Evolutionary conservation across 2,888 invertebrate species (phyloP), one percentile per base, ranked within the genome.

Genomic region (Eupeodes latifasciatus): DNA sequence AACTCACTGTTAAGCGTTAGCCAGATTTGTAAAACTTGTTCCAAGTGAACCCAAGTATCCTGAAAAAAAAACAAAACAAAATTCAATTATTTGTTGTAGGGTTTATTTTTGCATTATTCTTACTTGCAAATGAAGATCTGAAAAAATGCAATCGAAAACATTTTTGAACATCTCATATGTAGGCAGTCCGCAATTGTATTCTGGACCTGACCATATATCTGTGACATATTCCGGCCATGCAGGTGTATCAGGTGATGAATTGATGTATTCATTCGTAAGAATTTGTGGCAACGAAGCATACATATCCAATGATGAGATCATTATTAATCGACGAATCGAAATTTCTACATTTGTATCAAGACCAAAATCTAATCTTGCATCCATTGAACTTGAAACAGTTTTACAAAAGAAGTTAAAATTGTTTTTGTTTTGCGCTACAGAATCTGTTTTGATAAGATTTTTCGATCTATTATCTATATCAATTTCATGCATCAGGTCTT

Each of bases 1-100:
- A 93, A 90, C 87, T 94, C 93, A 59, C 96, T 95, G 95, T 97
- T 98, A 87, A 98, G 94, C 4, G 97, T 98, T 88, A 98, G 94
- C 97, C 98, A 98, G 90, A 98, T 94, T 90, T 97, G 97, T 53
- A 98, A 94, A 69, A 97, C 96, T 92, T 97, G 96, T 93, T 98
- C 98, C 92, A 98, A 95, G 92, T 96, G 96, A 27, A 96, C 95
- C 92, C 96, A 96, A 72, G 96, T 95, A 93, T 96, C 95, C 95
- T 96, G n/a, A 93, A 5, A 90, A 91, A 40, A 59, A 7, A 12
- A 14, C 9, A 59, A 34, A 7, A 76, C 19, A 77, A 5, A 16
- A 55, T 27, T 27, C 27, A 27, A 27, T 27, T 27, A 27, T 27
- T 27, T 67, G 55, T 76, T 49, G 49, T 14, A 47, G 36, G 72